Evolutionary conservation across 2,888 invertebrate species (phyloP).

Genomic region (Laothoe populi): DNA sequence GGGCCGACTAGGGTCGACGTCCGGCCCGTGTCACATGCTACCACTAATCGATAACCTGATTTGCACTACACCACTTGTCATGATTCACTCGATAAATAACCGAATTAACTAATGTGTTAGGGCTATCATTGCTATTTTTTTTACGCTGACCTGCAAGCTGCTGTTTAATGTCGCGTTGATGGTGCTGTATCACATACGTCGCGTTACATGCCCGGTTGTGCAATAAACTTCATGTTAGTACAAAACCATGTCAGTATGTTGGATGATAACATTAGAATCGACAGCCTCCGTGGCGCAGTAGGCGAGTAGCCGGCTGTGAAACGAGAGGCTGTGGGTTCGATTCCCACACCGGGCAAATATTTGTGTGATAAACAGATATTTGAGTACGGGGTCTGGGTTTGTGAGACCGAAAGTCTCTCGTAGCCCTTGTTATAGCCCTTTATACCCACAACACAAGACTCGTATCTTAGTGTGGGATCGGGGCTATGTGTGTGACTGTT

Average conservation of each 20-base stretch:
- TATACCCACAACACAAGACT: no score
- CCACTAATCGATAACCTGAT: slow-evolving; percentile 81
- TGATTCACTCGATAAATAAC: slow-evolving; percentile 56
- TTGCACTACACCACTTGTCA: slow-evolving; percentile 70
- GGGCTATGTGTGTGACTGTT: no score
- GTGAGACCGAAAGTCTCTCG: no score
- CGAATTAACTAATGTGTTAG: slow-evolving; percentile 49
- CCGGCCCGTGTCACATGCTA: slow-evolving; percentile 63
- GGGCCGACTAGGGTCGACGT: slow-evolving; percentile 68
- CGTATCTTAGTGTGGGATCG: no score
- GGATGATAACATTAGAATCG: slow-evolving; percentile 20
- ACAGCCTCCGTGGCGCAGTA: no score
- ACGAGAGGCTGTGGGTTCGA: no score
- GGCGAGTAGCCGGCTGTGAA: no score
- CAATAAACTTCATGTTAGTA: slow-evolving; percentile 36
- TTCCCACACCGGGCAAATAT: no score
- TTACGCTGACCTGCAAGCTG: slow-evolving; percentile 36
- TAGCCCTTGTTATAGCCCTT: no score
- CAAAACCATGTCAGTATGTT: slow-evolving; percentile 29
- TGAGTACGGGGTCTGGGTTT: no score
- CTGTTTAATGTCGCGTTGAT: slow-evolving; percentile 36
- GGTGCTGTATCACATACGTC: slow-evolving; percentile 35
- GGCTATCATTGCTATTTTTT: slow-evolving; percentile 41
- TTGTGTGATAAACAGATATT: no score
- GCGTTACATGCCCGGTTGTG: slow-evolving; percentile 36